Conservation (phyloP, 2,113 vertebrate genomes). For the Rafetus swinhoei region DNA sequence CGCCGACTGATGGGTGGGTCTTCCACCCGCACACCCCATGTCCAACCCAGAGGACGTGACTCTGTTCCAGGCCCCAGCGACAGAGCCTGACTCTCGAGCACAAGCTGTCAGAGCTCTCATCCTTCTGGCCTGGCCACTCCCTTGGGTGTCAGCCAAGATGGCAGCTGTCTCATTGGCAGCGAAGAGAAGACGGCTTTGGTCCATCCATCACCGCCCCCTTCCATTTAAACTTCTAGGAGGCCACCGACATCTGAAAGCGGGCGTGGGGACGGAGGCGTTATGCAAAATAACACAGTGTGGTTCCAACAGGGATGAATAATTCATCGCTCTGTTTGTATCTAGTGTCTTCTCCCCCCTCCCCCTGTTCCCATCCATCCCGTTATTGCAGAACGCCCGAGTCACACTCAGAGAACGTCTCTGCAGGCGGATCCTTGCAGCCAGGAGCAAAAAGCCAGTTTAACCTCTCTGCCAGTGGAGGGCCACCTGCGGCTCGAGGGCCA, state of each 20-base stretch:
- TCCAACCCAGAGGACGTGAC: not conserved
- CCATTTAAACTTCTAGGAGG: not conserved
- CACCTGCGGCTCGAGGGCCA: too few species aligned
- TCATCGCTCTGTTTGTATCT: not conserved
- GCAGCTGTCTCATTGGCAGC: not conserved
- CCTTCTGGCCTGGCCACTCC: not conserved
- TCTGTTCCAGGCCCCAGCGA: not conserved
- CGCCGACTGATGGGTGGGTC: not conserved
- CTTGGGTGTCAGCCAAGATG: not conserved
- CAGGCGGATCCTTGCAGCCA: not conserved
- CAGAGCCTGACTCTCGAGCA: not conserved
- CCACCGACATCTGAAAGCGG: not conserved
- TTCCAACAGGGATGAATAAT: not conserved
- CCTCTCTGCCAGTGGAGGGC: not conserved
- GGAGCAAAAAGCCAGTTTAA: not conserved
- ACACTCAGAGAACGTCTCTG: not conserved
- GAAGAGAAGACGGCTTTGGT: not conserved
- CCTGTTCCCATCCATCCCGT: not conserved
- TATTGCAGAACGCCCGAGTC: not conserved
- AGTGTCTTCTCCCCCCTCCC: not conserved
- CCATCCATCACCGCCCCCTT: not conserved
- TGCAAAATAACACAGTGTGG: not conserved
- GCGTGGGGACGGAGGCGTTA: not conserved
- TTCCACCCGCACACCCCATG: not conserved
- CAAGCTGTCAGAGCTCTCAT: not conserved